These are phyloP conservation scores for Turritopsis dohrnii DNA, from an alignment of 30 jellyfish, hydroid and myxozoan genomes.

Conservation along the genomic window DNA sequence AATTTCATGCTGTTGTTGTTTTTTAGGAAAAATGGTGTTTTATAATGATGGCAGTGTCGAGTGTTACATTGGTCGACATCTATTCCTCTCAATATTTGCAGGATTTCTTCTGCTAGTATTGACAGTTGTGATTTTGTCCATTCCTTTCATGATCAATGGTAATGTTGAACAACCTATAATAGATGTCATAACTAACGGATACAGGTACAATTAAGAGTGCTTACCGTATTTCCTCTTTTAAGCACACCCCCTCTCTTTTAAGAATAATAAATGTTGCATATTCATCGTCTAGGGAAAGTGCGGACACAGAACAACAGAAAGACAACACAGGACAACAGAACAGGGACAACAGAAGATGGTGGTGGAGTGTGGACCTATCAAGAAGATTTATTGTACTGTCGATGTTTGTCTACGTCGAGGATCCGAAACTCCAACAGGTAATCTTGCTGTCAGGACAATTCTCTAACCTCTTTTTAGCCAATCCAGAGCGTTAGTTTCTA, in stretches of 20 bases:
- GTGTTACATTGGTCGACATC: slow-evolving; percentile 39
- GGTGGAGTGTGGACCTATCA: slow-evolving; percentile 14
- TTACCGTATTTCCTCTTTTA: no score
- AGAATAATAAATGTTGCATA: neutral
- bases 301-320: no score
- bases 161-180: neutral
- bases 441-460: no score
- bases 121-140: slow-evolving; percentile 25
- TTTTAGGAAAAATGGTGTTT: slow-evolving; percentile 34
- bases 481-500: no score
- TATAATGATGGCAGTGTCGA: slow-evolving; percentile 57
- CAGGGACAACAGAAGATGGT: slow-evolving; percentile 5
- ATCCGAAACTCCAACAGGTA: slow-evolving; percentile 2
- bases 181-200: slow-evolving; percentile 41
- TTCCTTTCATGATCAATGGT: slow-evolving; percentile 17
- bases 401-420: neutral
- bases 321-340: no score
- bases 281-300: neutral
- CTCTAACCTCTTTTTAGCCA: no score
- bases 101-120: slow-evolving; percentile 15
- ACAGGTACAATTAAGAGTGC: slow-evolving; percentile 21
- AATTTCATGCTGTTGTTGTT: neutral
- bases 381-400: neutral
- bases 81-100: slow-evolving; percentile 30
- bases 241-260: neutral